Evolutionary conservation across 2,797 vertebrate genomes (phyloP).

Genomic region (Premnoplex brunnescens): DNA sequence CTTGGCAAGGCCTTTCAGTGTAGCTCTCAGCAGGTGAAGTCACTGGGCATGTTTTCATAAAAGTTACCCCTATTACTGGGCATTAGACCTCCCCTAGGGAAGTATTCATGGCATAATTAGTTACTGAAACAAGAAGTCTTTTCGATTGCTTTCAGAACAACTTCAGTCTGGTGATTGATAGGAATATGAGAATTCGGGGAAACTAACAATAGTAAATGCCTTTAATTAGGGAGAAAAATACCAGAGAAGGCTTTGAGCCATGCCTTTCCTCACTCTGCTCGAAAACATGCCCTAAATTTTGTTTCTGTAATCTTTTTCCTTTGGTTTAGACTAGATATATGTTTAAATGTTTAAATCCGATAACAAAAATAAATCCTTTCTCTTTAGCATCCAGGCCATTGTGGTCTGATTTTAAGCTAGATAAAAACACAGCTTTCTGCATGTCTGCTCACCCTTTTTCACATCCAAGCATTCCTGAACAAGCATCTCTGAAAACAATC

Average conservation of each 20-base stretch:
- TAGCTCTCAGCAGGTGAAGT: slow-evolving; percentile 42
- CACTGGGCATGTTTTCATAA: neutral
- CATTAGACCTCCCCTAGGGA: neutral
- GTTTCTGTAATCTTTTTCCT: neutral
- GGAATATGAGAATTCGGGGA: neutral
- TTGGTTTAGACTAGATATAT: neutral
- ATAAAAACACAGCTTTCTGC: neutral
- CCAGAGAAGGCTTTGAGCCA: neutral
- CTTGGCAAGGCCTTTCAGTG: slow-evolving; percentile 40
- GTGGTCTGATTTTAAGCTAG: neutral
- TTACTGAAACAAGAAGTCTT: slow-evolving; percentile 51
- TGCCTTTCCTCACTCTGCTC: neutral
- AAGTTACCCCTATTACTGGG: neutral
- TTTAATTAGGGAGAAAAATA: neutral
- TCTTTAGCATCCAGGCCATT: neutral
- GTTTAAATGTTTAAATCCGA: neutral
- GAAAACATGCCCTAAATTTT: neutral
- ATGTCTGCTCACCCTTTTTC: neutral
- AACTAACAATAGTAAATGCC: neutral
- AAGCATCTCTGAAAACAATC: neutral
- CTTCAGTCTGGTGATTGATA: neutral
- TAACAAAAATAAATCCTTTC: neutral
- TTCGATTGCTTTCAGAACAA: neutral
- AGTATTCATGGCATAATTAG: slow-evolving; percentile 46
- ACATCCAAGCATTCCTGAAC: neutral